Percentiles rank a stretch among this genome's conserved stretches.
phyloP scores from a whole-genome alignment of 2,888 invertebrate genomes.

The Drosophila prostipennis region DNA sequence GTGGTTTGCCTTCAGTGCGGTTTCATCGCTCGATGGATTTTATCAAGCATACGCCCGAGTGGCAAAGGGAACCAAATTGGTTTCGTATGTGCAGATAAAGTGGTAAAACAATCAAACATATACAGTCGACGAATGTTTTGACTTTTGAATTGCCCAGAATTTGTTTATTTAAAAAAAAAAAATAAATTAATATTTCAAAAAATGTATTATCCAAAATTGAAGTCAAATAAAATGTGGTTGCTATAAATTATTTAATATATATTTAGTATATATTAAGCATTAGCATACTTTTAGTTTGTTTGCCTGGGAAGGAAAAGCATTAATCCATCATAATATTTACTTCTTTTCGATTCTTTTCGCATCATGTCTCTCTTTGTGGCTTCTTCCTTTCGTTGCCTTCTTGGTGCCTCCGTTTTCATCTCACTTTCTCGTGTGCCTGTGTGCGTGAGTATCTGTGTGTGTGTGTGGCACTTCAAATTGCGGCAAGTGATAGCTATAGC shows the following conservation, averaged over 20 bases:
- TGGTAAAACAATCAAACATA: neutral
- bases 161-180: too few species aligned
- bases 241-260: too few species aligned
- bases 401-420: slow-evolving; percentile 31
- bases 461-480: slow-evolving; percentile 49
- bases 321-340: slow-evolving; percentile 74
- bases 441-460: slow-evolving; percentile 28
- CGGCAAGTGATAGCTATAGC: slow-evolving; percentile 64
- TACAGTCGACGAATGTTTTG: neutral
- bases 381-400: slow-evolving; percentile 6
- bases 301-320: slow-evolving; percentile 26
- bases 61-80: slow-evolving; percentile 6
- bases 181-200: too few species aligned
- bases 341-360: slow-evolving; percentile 58
- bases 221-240: too few species aligned
- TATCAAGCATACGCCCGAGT: slow-evolving; percentile 16
- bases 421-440: slow-evolving; percentile 2
- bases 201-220: too few species aligned
- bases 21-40: slow-evolving; percentile 5
- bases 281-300: neutral
- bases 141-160: too few species aligned
- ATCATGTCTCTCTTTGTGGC: slow-evolving; percentile 15
- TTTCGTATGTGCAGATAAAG: slow-evolving; percentile 2
- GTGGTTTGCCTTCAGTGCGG: slow-evolving; percentile 14
- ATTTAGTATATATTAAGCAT: too few species aligned